Percentiles rank a stretch among this genome's conserved stretches.
phyloP scores from a whole-genome alignment of 2,113 vertebrate species.

The Macaca fascicularis region T2T-MFA8v1.1 NC_088379.1:134177001-134177500 shows the following conservation, averaged over 20 bases:
- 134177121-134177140: not conserved
- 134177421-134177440: not conserved
- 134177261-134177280: not conserved
- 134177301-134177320: not conserved
- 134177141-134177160: not conserved
- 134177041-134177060: not conserved
- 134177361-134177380: constrained; percentile 2
- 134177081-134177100: not conserved
- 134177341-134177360: not conserved
- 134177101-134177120: not conserved
- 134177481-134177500: not conserved
- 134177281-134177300: not conserved
- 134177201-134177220: not conserved
- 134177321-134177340: not conserved
- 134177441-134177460: not conserved
- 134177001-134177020: not conserved
- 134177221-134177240: not conserved
- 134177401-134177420: not conserved
- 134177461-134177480: not conserved
- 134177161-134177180: constrained; percentile 41
- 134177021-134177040: not conserved
- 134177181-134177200: not conserved
- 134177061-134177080: not conserved
- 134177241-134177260: not conserved
- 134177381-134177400: not conserved